Percentiles rank a stretch among this genome's conserved stretches.
These are phyloP conservation scores for Epistrophella euchroma DNA, from an alignment of 2,888 invertebrate species.

Conservation along the genomic window DNA sequence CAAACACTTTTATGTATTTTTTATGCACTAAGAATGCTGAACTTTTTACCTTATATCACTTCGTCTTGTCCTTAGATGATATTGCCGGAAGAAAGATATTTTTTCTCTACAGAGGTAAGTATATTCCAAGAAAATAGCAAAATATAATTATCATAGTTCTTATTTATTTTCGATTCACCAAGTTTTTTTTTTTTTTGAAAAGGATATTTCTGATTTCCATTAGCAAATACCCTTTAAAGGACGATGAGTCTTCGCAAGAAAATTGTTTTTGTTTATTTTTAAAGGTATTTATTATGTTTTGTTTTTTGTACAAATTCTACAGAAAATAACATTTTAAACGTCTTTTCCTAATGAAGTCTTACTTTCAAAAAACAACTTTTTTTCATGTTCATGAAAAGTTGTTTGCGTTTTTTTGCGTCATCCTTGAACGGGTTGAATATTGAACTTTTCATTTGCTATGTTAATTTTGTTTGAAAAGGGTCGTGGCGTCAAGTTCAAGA, in stretches of 20 bases:
- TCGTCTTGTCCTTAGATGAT: no score
- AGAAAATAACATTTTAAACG: not conserved
- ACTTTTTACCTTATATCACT: no score
- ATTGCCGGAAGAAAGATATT: not conserved
- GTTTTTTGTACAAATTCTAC: not conserved
- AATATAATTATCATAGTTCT: not conserved
- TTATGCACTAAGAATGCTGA: no score
- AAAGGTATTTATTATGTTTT: not conserved
- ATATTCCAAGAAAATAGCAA: not conserved
- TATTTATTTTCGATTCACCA: not conserved
- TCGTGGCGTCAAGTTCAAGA: not conserved
- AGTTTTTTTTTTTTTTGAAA: not conserved
- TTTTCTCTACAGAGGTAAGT: no score
- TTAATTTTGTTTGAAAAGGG: constrained; percentile 6
- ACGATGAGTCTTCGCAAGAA: not conserved
- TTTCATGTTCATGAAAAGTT: constrained; percentile 6
- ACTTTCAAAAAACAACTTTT: constrained; percentile 2
- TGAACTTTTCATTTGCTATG: not conserved
- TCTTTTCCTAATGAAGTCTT: constrained; percentile 23
- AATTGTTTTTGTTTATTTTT: not conserved
- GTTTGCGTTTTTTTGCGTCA: not conserved
- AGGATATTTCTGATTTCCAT: constrained; percentile 24
- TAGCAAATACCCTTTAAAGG: not conserved
- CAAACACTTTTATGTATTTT: no score
- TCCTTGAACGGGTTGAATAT: not conserved